Evolutionary conservation across 2,888 invertebrate species (phyloP).

Genomic region (Platycheirus rosarum): DNA sequence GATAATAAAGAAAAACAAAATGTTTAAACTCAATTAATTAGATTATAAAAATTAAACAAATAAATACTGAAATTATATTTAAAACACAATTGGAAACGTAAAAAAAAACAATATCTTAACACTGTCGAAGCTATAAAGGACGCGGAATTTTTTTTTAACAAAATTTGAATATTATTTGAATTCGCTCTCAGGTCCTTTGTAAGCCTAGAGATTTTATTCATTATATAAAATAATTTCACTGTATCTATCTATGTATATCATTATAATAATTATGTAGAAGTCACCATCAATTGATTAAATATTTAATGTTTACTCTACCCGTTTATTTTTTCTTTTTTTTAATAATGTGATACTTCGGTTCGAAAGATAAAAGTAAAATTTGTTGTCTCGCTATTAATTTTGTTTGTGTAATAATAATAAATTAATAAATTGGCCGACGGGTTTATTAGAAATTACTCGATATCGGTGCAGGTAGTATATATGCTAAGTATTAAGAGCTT

Average conservation of each 20-base stretch:
- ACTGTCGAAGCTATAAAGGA: conserved; percentile 23
- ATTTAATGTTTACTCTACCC: conserved; percentile 38
- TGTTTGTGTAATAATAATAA: conserved; percentile 29
- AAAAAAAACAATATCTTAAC: conserved; percentile 3
- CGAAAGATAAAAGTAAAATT: conserved; percentile 54
- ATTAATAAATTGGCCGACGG: conserved; percentile 30
- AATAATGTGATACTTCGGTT: conserved; percentile 68
- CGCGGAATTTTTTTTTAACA: conserved; percentile 1
- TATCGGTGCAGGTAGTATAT: conserved; percentile 55
- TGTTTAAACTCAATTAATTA: conserved; percentile 57
- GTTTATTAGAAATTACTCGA: conserved; percentile 45
- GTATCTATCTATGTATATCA: conserved; percentile 32
- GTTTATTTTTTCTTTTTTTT: conserved; percentile 19
- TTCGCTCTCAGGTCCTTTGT: conserved; percentile 13
- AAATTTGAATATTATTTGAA: neutral
- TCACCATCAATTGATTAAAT: conserved; percentile 37
- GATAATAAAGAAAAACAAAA: conserved; percentile 39
- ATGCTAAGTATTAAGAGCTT: conserved; percentile 48
- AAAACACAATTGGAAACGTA: conserved; percentile 42
- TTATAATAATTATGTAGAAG: conserved; percentile 35
- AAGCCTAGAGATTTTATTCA: conserved; percentile 25
- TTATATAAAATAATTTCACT: conserved; percentile 44
- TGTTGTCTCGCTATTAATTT: conserved; percentile 31
- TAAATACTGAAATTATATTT: conserved; percentile 46
- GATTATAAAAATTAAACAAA: conserved; percentile 15